Evolutionary conservation across 2,888 invertebrate genomes (phyloP).

Genomic region (Nomada ferruginata): DNA sequence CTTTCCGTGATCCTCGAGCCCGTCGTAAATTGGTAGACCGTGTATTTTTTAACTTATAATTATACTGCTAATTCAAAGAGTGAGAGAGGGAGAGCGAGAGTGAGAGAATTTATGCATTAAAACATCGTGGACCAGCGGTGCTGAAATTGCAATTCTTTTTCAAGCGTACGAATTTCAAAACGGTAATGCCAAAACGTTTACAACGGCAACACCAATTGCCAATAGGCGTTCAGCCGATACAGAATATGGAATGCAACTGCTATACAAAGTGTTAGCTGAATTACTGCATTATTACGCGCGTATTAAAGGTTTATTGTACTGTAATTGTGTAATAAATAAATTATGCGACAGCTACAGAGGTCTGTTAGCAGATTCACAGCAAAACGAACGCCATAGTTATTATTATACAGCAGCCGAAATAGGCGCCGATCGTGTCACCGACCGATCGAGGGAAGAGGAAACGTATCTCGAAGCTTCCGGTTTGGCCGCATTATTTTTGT

Average conservation of each 20-base stretch:
- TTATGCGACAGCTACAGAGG: slow-evolving; percentile 47
- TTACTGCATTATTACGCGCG: neutral
- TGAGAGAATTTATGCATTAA: slow-evolving; percentile 1
- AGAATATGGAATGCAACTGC: slow-evolving; percentile 30
- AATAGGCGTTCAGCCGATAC: slow-evolving; percentile 23
- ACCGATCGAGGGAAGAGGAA: slow-evolving; percentile 16
- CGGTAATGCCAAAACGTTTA: neutral
- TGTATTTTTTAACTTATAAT: slow-evolving; percentile 28
- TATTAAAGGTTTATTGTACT: slow-evolving; percentile 47
- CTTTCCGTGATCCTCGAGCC: slow-evolving; percentile 18
- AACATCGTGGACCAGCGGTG: slow-evolving; percentile 18
- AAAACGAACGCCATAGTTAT: slow-evolving; percentile 28
- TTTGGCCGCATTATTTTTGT: slow-evolving; percentile 45
- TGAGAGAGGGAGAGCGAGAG: neutral
- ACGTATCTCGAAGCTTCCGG: slow-evolving; percentile 33
- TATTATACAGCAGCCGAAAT: slow-evolving; percentile 45
- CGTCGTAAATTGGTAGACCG: neutral
- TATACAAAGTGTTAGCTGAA: slow-evolving; percentile 24
- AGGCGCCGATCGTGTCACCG: slow-evolving; percentile 34
- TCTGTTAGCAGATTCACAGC: slow-evolving; percentile 31
- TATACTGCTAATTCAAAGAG: neutral
- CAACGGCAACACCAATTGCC: neutral
- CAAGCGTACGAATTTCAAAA: neutral
- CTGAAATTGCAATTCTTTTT: neutral
- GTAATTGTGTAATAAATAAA: slow-evolving; percentile 21